Evolutionary conservation across 2,888 invertebrate genomes (phyloP), one percentile per base, ranked within the genome.

Genomic region (Lasioglossum pauxillum): DNA sequence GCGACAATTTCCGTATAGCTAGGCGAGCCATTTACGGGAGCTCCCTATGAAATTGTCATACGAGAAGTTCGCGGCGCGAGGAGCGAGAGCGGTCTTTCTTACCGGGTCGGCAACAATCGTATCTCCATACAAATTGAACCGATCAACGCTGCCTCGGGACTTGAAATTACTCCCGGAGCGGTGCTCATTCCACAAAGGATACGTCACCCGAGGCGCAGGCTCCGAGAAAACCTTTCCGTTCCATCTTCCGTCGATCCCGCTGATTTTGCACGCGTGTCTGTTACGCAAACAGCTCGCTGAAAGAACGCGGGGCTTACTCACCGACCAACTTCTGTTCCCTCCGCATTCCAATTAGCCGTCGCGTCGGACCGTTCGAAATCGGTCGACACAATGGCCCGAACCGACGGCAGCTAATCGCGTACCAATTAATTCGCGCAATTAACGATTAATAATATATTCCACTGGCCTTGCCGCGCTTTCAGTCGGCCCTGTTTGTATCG

Each of bases 351-450:
- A 82, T 73, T 44, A 46, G 38, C 23, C 49, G 53, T 53, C 53
- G 53, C 53, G 27, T 69, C 46, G 74, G 31, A 53, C 53, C 74
- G 75, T 75, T 67, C 31, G 46, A 16, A 23, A 44, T 76, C 67
- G 76, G 67, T 67, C 19, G 23, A 49, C 31, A 76, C 60, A 31
- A 67, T 60, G 27, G 60, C 14, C 46, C 67, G 46, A 27, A 2
- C 35, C 75, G 76, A 76, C 16, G 31, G 19, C 23, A 31, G 31
- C 35, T n/a, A 35, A 76, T 35, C 44, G 46, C 16, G 46, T 35
- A n/a, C 35, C 46, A 14, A 89, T 89, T 86, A 84, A 90, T 91
- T 86, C 85, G 80, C 69, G 89, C 90, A 90, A 91, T 91, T 90
- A 90, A 82, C 77, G 83, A 87, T 74, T 38, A 23, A 38, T 69